These are phyloP conservation scores for Balaenoptera acutorostrata DNA, from an alignment of 2,113 vertebrate genomes.

Conservation along the genomic window DNA sequence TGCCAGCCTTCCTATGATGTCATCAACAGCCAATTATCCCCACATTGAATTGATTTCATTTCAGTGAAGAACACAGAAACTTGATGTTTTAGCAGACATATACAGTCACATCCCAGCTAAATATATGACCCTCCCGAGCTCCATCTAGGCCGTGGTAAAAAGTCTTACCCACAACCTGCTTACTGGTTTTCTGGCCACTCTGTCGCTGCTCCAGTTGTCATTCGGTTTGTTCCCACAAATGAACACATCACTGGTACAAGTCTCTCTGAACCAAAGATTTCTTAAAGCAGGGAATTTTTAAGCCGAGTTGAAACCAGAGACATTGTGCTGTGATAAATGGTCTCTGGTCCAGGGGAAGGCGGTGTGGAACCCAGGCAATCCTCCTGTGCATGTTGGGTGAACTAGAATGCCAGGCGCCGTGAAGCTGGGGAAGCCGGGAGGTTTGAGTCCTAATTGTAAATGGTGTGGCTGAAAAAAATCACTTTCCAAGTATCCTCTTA, in stretches of 20 bases:
- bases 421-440: neutral
- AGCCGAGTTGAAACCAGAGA: constrained; percentile 6
- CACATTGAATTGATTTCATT: constrained; percentile 18
- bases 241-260: neutral
- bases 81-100: neutral
- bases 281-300: constrained; percentile 13
- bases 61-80: constrained; percentile 14
- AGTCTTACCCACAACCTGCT: neutral
- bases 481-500: neutral
- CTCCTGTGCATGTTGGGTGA: neutral
- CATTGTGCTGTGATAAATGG: neutral
- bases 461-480: neutral
- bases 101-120: neutral
- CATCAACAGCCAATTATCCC: neutral
- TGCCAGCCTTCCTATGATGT: neutral
- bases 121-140: neutral
- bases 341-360: neutral
- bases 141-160: neutral
- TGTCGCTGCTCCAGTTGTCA: neutral
- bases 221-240: neutral
- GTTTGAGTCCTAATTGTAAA: neutral
- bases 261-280: neutral
- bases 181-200: neutral
- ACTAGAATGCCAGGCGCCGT: neutral
- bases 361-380: neutral